Percentiles rank a stretch among this genome's conserved stretches.
Conservation (phyloP, 2,113 vertebrate genomes). For the Ceyx margarethae region DNA sequence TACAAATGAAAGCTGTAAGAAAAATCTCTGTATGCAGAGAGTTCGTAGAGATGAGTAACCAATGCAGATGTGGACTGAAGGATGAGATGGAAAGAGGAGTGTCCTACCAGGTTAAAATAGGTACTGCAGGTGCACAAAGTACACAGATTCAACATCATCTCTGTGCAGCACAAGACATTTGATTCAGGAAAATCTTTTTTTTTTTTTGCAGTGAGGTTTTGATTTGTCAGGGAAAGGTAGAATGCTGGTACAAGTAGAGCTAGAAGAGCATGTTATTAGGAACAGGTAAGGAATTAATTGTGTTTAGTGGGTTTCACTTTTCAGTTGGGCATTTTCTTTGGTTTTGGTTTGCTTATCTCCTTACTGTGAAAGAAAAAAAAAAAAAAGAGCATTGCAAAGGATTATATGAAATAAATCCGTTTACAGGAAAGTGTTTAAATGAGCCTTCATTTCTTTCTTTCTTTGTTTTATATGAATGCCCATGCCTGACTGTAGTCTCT, state of each 20-base stretch:
- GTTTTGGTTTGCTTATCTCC: background rate
- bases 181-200: background rate
- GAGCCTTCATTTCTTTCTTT: background rate
- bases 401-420: background rate
- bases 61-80: background rate
- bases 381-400: background rate
- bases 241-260: background rate
- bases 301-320: background rate
- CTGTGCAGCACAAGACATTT: background rate
- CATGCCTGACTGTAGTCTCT: constrained; percentile 1
- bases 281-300: background rate
- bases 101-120: background rate
- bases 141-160: fast-evolving
- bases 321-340: background rate
- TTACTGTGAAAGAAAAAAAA: background rate
- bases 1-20: background rate
- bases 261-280: background rate
- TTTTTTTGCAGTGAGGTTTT: background rate
- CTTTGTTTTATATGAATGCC: background rate
- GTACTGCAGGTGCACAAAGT: background rate
- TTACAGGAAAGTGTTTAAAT: background rate
- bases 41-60: background rate
- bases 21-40: background rate
- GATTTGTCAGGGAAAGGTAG: background rate
- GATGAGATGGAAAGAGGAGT: background rate